A percentile compares a stretch with the other conserved stretches of the same genome.
phyloP scores from a whole-genome alignment of 1,140 invertebrate genomes.

The Zaprionus kolodkinae region DNA sequence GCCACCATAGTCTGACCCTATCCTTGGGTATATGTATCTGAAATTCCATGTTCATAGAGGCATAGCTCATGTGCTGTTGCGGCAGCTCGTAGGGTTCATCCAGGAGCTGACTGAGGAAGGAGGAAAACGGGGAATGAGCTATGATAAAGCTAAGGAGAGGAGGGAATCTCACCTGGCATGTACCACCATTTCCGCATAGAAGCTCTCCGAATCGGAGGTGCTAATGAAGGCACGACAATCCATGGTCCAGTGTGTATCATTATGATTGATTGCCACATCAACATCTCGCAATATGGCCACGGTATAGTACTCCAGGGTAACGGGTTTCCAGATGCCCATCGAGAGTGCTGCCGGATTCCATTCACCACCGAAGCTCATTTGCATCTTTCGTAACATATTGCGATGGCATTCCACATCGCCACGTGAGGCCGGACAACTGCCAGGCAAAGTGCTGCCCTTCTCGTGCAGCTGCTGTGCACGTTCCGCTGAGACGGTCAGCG shows the following conservation, averaged over 20 bases:
- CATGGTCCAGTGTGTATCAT: constrained; percentile 84
- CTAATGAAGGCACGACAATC: constrained; percentile 86
- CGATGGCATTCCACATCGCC: constrained; percentile 97
- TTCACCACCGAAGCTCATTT: constrained; percentile 98
- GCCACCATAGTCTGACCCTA: constrained; percentile 92
- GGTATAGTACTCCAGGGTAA: constrained; percentile 85
- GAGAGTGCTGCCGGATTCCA: constrained; percentile 98
- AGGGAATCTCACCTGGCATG: constrained; percentile 67
- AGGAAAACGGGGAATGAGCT: too few species aligned
- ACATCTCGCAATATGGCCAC: constrained; percentile 85
- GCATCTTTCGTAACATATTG: constrained; percentile 98
- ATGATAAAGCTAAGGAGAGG: too few species aligned
- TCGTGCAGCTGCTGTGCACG: constrained; percentile 86
- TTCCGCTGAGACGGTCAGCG: constrained; percentile 88
- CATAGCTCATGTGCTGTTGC: constrained; percentile 33
- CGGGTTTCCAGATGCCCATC: constrained; percentile 92
- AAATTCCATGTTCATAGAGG: constrained; percentile 52
- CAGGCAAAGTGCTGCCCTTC: constrained; percentile 88
- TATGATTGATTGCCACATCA: constrained; percentile 83
- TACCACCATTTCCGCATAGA: constrained; percentile 52
- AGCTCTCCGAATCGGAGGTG: constrained; percentile 65
- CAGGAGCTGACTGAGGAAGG: constrained; percentile 68
- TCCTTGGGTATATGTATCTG: constrained; percentile 68
- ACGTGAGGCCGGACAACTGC: constrained; percentile 89
- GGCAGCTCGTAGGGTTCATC: constrained; percentile 45